These are phyloP conservation scores for Trissolcus basalis DNA, from an alignment of 1,140 invertebrate genomes.

Conservation along the genomic window DNA sequence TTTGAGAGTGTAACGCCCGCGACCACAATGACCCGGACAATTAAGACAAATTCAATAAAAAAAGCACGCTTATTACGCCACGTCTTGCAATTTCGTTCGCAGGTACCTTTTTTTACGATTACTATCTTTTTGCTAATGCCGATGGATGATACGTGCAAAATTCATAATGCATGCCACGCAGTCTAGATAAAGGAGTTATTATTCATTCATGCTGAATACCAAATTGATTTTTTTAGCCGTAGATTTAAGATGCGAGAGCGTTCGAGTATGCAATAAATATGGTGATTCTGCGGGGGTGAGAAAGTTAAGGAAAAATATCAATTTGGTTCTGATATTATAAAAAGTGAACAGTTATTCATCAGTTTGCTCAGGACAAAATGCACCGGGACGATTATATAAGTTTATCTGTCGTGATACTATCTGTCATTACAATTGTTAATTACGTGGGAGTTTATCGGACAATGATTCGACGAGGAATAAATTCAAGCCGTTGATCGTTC, in stretches of 20 bases:
- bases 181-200: conserved; percentile 3
- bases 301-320: no score
- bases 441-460: conserved; percentile 40
- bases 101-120: conserved; percentile 9
- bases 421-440: conserved; percentile 48
- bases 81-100: conserved; percentile 24
- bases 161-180: no score
- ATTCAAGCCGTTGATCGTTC: conserved; percentile 6
- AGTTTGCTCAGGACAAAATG: no score
- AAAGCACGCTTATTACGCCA: conserved; percentile 12
- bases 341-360: no score
- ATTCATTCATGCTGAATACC: no score
- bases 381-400: conserved; percentile 16
- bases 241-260: no score
- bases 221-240: no score
- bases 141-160: conserved; percentile 29
- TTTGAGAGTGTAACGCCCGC: conserved; percentile 28
- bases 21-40: conserved; percentile 50
- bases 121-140: conserved; percentile 36
- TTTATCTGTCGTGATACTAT: conserved; percentile 23
- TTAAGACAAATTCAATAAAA: conserved; percentile 50
- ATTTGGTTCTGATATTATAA: no score
- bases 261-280: no score
- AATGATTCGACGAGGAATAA: conserved; percentile 18
- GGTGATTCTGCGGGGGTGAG: no score